Conservation (phyloP, 2,888 invertebrate species). For the Eupithecia pulchellata region DNA sequence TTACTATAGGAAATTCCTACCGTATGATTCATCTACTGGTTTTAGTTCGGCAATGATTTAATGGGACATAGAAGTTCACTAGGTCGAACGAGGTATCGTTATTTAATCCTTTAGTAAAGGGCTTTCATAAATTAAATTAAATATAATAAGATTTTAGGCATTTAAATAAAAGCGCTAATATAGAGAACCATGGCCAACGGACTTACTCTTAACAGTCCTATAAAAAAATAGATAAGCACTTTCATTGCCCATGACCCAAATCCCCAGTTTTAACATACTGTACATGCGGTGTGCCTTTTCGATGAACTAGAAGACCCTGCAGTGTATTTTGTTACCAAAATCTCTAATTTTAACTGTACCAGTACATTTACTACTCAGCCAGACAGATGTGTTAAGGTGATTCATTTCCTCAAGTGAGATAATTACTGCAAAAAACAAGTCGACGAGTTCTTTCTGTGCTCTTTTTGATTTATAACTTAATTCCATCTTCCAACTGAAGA, state of each 20-base stretch:
- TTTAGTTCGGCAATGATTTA: neutral
- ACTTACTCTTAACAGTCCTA: neutral
- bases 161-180: neutral
- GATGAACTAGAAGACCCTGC: no score
- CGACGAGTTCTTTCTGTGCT: slow-evolving; percentile 28
- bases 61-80: neutral
- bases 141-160: neutral
- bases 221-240: neutral
- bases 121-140: neutral
- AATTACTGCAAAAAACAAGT: slow-evolving; percentile 52
- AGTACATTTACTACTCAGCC: neutral
- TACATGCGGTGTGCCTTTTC: no score
- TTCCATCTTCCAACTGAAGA: slow-evolving; percentile 26
- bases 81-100: neutral
- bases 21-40: slow-evolving; percentile 1
- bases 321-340: neutral
- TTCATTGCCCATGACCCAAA: no score
- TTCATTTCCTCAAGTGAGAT: slow-evolving; percentile 41
- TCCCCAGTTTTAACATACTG: no score
- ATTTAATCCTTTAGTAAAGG: no score
- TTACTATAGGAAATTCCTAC: slow-evolving; percentile 11
- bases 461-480: slow-evolving; percentile 55
- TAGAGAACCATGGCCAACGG: neutral
- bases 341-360: neutral
- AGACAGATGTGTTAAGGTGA: slow-evolving; percentile 29